Conservation (phyloP, 1,140 invertebrate species). For the Trichonephila clavata region DNA sequence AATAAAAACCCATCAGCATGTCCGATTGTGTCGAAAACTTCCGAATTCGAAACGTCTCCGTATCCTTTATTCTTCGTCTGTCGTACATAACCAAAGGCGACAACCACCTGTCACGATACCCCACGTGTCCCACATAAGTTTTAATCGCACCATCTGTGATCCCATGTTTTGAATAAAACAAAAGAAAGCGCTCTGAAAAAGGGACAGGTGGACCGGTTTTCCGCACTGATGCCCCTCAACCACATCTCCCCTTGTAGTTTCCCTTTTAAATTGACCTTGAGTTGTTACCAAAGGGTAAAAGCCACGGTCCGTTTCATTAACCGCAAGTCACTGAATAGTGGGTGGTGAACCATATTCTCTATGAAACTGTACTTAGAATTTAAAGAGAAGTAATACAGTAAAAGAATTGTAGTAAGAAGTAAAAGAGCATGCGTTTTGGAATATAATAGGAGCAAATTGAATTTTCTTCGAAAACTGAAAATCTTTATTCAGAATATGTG, state of each 20-base stretch:
- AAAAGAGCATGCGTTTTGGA: background rate
- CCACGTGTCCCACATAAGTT: conserved; percentile 53
- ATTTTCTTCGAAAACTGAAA: background rate
- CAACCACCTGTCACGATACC: conserved; percentile 30
- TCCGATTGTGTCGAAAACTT: background rate
- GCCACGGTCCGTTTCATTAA: conserved; percentile 42
- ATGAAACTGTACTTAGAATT: background rate
- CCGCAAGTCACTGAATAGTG: conserved; percentile 17
- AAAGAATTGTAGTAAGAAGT: background rate
- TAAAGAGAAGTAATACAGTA: background rate
- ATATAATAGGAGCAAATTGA: background rate
- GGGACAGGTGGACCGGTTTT: conserved; percentile 44
- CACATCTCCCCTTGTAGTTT: conserved; percentile 30
- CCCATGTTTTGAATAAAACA: conserved; percentile 14
- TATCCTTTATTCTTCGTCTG: background rate
- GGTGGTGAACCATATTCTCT: conserved; percentile 12
- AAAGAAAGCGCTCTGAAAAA: background rate
- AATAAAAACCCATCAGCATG: background rate
- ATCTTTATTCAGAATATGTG: background rate
- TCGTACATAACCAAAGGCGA: too few species aligned
- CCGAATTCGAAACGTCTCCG: background rate
- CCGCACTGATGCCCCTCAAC: conserved; percentile 33
- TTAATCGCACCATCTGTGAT: conserved; percentile 54
- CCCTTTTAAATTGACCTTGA: conserved; percentile 27
- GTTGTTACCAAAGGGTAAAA: conserved; percentile 36